phyloP scores from a whole-genome alignment of 1,140 invertebrate species.

The Eumaeus atala region DNA sequence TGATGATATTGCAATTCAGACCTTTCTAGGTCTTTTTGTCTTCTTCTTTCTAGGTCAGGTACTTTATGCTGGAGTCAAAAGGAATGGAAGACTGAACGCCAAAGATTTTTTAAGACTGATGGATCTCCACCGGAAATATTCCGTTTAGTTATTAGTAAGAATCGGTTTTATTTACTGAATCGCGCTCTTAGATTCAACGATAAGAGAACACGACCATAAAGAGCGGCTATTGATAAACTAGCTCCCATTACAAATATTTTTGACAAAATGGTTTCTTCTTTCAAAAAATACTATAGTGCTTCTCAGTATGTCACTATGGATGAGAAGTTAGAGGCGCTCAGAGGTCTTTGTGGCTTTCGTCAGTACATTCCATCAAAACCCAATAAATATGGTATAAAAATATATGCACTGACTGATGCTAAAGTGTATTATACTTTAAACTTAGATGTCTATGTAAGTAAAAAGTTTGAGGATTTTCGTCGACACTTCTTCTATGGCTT shows the following conservation, averaged over 20 bases:
- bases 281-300: constrained; percentile 13
- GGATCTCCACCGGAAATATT: constrained; percentile 11
- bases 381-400: constrained; percentile 18
- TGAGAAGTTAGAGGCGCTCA: constrained; percentile 14
- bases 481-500: no score
- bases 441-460: no score
- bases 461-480: no score
- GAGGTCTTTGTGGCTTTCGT: constrained; percentile 7
- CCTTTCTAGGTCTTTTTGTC: no score
- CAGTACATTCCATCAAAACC: constrained; percentile 14
- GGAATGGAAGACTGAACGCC: no score
- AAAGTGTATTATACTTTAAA: no score
- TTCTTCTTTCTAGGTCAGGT: no score
- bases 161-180: constrained; percentile 13
- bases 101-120: not conserved
- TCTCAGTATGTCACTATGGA: constrained; percentile 16
- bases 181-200: constrained; percentile 20
- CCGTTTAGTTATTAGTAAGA: constrained; percentile 16
- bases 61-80: no score
- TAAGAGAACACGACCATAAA: constrained; percentile 15
- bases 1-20: no score
- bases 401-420: constrained; percentile 20
- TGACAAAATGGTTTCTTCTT: constrained; percentile 12
- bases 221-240: constrained; percentile 14
- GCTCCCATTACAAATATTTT: constrained; percentile 20